phyloP scores from a whole-genome alignment of 2,888 invertebrate genomes.

The Escarpia spicata region DNA sequence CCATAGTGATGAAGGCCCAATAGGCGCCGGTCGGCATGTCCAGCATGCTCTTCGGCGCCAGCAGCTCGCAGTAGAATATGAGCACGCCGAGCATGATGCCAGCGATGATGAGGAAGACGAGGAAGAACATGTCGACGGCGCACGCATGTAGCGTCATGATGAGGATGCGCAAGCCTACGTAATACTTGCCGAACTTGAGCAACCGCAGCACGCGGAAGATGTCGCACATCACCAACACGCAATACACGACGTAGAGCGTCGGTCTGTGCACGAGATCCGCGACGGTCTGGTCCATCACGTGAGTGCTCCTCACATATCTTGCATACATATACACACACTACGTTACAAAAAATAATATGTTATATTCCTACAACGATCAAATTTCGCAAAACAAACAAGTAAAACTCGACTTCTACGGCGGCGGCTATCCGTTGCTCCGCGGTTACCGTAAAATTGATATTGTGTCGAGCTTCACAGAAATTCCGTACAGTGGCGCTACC shows the following conservation, averaged over 20 bases:
- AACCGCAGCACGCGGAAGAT: conserved; percentile 6
- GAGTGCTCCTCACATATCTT: neutral
- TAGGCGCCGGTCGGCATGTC: conserved; percentile 17
- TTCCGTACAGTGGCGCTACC: too few species aligned
- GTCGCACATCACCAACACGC: neutral
- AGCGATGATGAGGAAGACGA: neutral
- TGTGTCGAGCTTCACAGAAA: too few species aligned
- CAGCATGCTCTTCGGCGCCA: neutral
- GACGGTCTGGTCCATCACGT: neutral
- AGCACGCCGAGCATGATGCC: neutral
- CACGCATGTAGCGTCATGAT: conserved; percentile 10
- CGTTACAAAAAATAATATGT: too few species aligned
- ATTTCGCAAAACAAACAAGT: too few species aligned
- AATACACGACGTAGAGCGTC: neutral
- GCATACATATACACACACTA: too few species aligned
- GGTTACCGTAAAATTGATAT: too few species aligned
- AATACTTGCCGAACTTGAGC: neutral
- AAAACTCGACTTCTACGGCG: too few species aligned
- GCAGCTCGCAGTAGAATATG: neutral
- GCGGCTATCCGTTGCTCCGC: too few species aligned
- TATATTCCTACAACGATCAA: too few species aligned
- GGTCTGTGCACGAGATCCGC: neutral
- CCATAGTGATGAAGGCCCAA: conserved; percentile 24
- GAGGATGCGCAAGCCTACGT: neutral
- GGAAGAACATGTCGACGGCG: neutral